Evolutionary conservation across 1,140 invertebrate species (phyloP).

Genomic region (Thaumetopoea pityocampa): DNA sequence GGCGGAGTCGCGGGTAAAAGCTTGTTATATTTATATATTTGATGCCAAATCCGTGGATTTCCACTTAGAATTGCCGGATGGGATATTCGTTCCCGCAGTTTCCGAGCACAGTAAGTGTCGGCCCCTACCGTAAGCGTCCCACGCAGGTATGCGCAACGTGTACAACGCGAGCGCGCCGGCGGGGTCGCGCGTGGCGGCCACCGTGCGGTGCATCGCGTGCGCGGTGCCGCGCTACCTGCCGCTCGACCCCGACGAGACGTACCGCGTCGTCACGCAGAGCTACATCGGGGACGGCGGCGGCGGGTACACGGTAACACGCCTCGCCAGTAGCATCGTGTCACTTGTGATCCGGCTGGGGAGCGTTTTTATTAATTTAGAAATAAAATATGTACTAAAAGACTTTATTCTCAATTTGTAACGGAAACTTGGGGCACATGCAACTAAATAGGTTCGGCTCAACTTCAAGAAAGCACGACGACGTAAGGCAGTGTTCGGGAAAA

Average conservation of each 20-base stretch:
- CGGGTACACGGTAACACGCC: slow-evolving; percentile 74
- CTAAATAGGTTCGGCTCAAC: too few species aligned
- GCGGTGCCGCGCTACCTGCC: slow-evolving; percentile 78
- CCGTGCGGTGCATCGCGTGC: slow-evolving; percentile 80
- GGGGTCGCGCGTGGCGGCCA: slow-evolving; percentile 77
- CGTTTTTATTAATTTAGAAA: background rate
- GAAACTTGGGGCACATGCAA: too few species aligned
- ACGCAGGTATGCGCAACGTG: slow-evolving; percentile 70
- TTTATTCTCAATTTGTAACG: background rate
- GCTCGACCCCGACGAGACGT: slow-evolving; percentile 71
- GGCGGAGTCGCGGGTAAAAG: too few species aligned
- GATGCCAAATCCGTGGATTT: too few species aligned
- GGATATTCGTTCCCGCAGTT: too few species aligned
- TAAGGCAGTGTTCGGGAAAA: too few species aligned
- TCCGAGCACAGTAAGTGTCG: too few species aligned
- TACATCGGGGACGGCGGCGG: slow-evolving; percentile 84
- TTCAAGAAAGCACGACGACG: too few species aligned
- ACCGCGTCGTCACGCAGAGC: slow-evolving; percentile 78
- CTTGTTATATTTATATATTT: too few species aligned
- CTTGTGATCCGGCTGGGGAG: background rate
- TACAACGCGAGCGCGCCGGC: slow-evolving; percentile 74
- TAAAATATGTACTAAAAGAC: background rate
- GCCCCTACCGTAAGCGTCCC: too few species aligned
- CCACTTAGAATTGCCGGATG: too few species aligned
- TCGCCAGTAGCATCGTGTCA: slow-evolving; percentile 5